Conservation (phyloP, 2,888 invertebrate species). For the Conistra vaccinii region DNA sequence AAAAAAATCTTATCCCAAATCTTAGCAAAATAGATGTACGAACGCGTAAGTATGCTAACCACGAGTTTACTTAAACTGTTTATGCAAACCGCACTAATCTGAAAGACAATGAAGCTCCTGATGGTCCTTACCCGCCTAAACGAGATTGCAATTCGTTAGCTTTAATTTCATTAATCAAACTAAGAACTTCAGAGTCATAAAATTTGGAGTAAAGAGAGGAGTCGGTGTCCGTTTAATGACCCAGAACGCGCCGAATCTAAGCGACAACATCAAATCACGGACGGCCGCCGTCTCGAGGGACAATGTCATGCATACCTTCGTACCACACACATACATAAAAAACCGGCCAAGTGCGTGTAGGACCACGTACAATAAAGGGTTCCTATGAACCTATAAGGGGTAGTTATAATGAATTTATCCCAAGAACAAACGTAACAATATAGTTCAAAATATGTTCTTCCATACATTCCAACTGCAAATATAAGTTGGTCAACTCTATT, state of each 20-base stretch:
- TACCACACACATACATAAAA: conserved; percentile 20
- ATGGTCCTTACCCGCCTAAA: conserved; percentile 19
- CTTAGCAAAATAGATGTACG: neutral
- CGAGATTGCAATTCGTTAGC: conserved; percentile 45
- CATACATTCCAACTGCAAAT: neutral
- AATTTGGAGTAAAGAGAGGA: conserved; percentile 35
- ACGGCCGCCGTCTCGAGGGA: conserved; percentile 56
- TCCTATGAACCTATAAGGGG: neutral
- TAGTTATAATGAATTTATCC: neutral
- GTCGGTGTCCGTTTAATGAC: conserved; percentile 66
- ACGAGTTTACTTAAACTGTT: conserved; percentile 17
- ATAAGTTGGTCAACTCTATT: neutral
- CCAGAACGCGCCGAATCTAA: conserved; percentile 62
- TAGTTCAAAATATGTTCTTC: too few relatives aligned
- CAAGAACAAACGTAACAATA: too few relatives aligned
- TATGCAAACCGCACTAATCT: conserved; percentile 36
- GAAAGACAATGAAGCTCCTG: conserved; percentile 38
- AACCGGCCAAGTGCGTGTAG: neutral
- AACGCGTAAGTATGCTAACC: neutral
- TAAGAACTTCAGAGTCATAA: conserved; percentile 39
- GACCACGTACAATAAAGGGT: neutral
- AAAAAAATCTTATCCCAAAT: neutral
- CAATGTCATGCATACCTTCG: conserved; percentile 50
- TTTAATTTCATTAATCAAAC: conserved; percentile 57
- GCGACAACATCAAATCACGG: conserved; percentile 70